Base-by-base conservation (phyloP, 2,113 vertebrate species). In the Oreochromis tanganicae region DNA sequence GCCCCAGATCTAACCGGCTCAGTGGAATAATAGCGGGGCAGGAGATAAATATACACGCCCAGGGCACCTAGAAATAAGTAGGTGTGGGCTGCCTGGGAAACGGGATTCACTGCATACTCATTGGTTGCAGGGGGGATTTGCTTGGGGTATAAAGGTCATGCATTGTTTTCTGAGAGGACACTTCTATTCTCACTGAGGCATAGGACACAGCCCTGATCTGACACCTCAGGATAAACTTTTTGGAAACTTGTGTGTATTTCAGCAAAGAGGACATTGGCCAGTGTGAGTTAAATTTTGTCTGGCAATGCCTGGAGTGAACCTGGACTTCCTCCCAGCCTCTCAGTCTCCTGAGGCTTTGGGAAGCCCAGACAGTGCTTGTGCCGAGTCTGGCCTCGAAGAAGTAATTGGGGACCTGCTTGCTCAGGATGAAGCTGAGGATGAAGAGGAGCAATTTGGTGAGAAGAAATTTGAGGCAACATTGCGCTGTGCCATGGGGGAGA, bases 241-340 rank as follows among this genome's bases (percentile, higher is more conserved):
- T 48, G 19, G 7, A 41, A 32, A 66, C 8, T 52, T 36, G 11
- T 27, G 13, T 34, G 38, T n/a, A 79, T 75, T 87, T 54, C 24
- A 78, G 29, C 5, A 13, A 32, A 82, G 41, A 36, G 17, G 36
- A 75, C 50, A n/a, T 81, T 87, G 16, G 4, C 19, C 50, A 10
- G 66, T 82, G 75, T 78, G 66, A 83, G 82, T 50, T 57, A 52
- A 34, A 56, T 59, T 66, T 81, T 71, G 80, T 86, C 54, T 55
- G 59, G 56, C 5, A 82, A 99, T 99, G 98, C 98, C 96, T 1
- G 97, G 98, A 68, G 94, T 97, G 3, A 94, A 96, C 80, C 79
- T 96, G 85, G 96, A 97, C 84, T 89, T 94, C 21, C 91, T 94
- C 46, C 89, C 92, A 57, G 85, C 94, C 82, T 82, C 87, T 2